Conservation (phyloP, 2,888 invertebrate genomes). For the Agrilus mali region DNA sequence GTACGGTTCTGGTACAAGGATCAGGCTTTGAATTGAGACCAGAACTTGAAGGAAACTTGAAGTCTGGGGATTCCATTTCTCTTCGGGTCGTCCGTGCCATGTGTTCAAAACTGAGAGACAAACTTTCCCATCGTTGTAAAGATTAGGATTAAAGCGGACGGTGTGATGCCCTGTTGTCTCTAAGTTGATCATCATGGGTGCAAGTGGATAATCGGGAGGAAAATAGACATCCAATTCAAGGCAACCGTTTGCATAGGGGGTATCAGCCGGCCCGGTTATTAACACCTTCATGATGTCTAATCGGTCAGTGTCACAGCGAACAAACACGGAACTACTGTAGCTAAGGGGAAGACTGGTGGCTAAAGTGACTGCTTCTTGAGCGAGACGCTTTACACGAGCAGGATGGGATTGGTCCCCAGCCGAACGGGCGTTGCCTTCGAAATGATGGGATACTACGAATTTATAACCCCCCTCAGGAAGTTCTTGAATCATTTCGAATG, state of each 20-base stretch:
- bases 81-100: slow-evolving; percentile 93
- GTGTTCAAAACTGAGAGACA: slow-evolving; percentile 92
- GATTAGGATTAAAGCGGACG: slow-evolving; percentile 85
- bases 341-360: slow-evolving; percentile 86
- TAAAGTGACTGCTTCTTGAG: slow-evolving; percentile 89
- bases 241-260: slow-evolving; percentile 85
- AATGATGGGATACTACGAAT: slow-evolving; percentile 82
- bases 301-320: slow-evolving; percentile 86
- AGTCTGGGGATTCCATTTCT: slow-evolving; percentile 94
- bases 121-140: slow-evolving; percentile 90
- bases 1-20: slow-evolving; percentile 85
- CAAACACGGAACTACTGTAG: slow-evolving; percentile 89
- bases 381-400: slow-evolving; percentile 77
- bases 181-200: slow-evolving; percentile 82
- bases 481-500: slow-evolving; percentile 85
- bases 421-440: slow-evolving; percentile 74
- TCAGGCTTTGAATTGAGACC: slow-evolving; percentile 85
- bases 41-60: slow-evolving; percentile 88
- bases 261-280: slow-evolving; percentile 85
- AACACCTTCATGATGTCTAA: slow-evolving; percentile 93
- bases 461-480: slow-evolving; percentile 57
- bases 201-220: slow-evolving; percentile 54
- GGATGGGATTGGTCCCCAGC: slow-evolving; percentile 80
- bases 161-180: slow-evolving; percentile 83
- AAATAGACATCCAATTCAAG: slow-evolving; percentile 86